phyloP scores from a whole-genome alignment of 2,797 vertebrate species.

The Oryzias sinensis region DNA sequence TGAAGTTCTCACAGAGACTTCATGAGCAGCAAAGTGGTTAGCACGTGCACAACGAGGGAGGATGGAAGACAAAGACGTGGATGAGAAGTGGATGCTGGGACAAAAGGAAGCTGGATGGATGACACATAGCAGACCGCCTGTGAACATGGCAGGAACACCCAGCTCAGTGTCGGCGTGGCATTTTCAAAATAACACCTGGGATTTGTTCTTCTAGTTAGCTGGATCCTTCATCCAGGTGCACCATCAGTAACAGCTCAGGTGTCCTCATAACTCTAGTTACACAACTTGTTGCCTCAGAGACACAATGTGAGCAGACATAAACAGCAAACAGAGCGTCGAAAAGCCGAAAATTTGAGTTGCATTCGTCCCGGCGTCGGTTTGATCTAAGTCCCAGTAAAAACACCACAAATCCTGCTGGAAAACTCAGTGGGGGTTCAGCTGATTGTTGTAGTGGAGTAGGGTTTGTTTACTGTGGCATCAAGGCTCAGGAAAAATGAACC shows the following conservation, averaged over 20 bases:
- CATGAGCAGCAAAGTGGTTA: constrained; percentile 6
- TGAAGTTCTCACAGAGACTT: background rate
- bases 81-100: background rate
- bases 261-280: background rate
- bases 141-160: constrained; percentile 6
- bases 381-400: constrained; percentile 22
- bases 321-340: constrained; percentile 4
- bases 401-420: background rate
- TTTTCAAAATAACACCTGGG: constrained; percentile 21
- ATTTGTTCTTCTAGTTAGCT: constrained; percentile 10
- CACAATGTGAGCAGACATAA: constrained; percentile 14
- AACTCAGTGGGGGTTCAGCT: background rate
- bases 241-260: constrained; percentile 14
- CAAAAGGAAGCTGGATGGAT: constrained; percentile 10
- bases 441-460: constrained; percentile 1
- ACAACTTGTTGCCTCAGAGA: background rate
- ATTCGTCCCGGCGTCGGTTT: constrained; percentile 12
- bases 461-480: constrained; percentile 19
- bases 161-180: constrained; percentile 17
- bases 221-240: constrained; percentile 12
- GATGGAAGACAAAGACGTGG: background rate
- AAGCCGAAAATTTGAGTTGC: background rate
- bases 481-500: background rate
- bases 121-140: constrained; percentile 15
- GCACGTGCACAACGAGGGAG: background rate